Evolutionary conservation across 2,888 invertebrate species (phyloP), one percentile per base, ranked within the genome.

Genomic region (Pilophorus perplexus): DNA sequence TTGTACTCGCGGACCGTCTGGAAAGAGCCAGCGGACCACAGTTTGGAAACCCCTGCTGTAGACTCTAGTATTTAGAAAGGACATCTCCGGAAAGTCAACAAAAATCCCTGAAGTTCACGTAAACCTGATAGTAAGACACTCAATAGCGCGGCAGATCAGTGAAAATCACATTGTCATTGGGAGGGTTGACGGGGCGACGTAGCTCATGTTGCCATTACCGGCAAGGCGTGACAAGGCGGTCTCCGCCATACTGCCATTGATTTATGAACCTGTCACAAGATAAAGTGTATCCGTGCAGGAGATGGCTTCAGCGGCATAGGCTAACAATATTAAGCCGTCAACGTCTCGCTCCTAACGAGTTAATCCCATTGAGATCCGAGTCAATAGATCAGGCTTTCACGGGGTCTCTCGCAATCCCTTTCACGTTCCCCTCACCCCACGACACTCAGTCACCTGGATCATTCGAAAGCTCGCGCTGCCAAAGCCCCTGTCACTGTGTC

Each of bases 301-400:
- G 62, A 48, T 46, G 62, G 38, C 62, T 28, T 25, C 22, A 6
- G 27, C n/a, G 28, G 10, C 33, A 14, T 18, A 44, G 62, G 62
- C 62, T 62, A 62, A 62, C 62, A 62, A 62, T 46, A 62, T 62
- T 46, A 62, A 33, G 46, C 62, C 62, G 46, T 62, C 62, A 62
- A 62, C 62, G 48, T 62, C 62, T 48, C 23, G 20, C 20, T 14
- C 44, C 46, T 46, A 46, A 62, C 62, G 46, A 62, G 62, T 62
- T 62, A 62, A 62, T 62, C 62, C 62, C 20, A 62, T 62, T 62
- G 62, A 44, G 46, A 46, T 62, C 62, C 59, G 44, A 44, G 62
- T 48, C 62, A 62, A 46, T 62, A 48, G 62, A 62, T 62, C 28
- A 28, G 2, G 22, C 42, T 38, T 42, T 55, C 55, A 52, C 12